phyloP scores from a whole-genome alignment of 2,113 vertebrate species.

The Argyrosomus japonicus region DNA sequence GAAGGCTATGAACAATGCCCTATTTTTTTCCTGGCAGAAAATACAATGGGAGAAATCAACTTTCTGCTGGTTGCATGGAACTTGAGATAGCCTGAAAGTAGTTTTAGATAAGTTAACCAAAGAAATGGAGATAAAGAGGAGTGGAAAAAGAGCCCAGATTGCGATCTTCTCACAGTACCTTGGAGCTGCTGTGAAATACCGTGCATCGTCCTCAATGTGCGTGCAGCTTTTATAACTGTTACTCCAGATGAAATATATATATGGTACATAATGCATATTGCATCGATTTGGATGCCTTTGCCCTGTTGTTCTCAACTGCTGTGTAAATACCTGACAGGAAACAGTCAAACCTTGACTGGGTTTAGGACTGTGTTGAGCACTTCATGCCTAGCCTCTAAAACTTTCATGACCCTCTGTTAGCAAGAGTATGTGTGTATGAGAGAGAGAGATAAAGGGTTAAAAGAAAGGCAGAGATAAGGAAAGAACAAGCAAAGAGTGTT shows the following conservation, averaged over 20 bases:
- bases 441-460: conserved; percentile 23
- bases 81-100: not conserved
- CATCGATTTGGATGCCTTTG: conserved; percentile 38
- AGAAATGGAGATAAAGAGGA: not conserved
- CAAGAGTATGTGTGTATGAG: not conserved
- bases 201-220: not conserved
- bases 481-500: not conserved
- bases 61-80: not conserved
- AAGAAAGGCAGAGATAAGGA: conserved; percentile 1
- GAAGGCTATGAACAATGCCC: not conserved
- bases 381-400: conserved; percentile 40
- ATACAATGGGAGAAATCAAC: not conserved
- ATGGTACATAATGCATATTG: conserved; percentile 55
- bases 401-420: conserved; percentile 32
- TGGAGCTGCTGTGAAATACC: conserved; percentile 12
- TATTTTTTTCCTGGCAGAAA: not conserved
- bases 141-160: not conserved
- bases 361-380: conserved; percentile 11
- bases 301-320: conserved; percentile 40
- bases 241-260: conserved; percentile 47
- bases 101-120: not conserved
- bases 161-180: not conserved
- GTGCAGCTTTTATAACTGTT: conserved; percentile 18
- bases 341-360: conserved; percentile 16
- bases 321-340: conserved; percentile 48